Conservation (phyloP, 1,140 invertebrate genomes). For the Heliconius nattereri region DNA sequence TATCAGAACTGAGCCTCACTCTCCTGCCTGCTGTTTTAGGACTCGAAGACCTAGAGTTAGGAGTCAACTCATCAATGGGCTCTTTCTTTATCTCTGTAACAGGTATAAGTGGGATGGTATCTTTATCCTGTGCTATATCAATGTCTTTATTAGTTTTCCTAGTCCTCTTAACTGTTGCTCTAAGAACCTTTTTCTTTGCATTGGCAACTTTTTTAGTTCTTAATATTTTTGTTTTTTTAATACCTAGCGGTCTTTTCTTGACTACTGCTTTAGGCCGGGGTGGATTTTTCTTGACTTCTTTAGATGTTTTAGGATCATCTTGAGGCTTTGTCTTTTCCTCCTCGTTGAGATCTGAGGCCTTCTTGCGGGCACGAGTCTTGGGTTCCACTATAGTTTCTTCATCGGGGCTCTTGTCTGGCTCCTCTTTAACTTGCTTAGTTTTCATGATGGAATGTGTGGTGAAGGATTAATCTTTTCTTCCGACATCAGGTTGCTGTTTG, state of each 20-base stretch:
- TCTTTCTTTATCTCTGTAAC: slow-evolving; percentile 77
- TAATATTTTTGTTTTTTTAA: slow-evolving; percentile 73
- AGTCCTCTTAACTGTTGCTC: slow-evolving; percentile 55
- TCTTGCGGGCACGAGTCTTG: slow-evolving; percentile 74
- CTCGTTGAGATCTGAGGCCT: slow-evolving; percentile 67
- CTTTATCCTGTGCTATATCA: slow-evolving; percentile 62
- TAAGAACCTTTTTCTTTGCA: slow-evolving; percentile 69
- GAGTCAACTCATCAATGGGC: slow-evolving; percentile 63
- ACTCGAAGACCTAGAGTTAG: slow-evolving; percentile 76
- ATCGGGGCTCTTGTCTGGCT: slow-evolving; percentile 72
- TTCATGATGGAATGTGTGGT: slow-evolving; percentile 79
- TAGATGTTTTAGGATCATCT: slow-evolving; percentile 72
- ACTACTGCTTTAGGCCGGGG: slow-evolving; percentile 65
- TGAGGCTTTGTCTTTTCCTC: slow-evolving; percentile 68
- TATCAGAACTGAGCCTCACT: slow-evolving; percentile 73
- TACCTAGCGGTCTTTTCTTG: slow-evolving; percentile 72
- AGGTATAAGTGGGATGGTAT: slow-evolving; percentile 68
- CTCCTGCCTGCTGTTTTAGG: slow-evolving; percentile 70
- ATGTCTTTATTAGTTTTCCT: slow-evolving; percentile 65
- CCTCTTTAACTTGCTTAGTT: slow-evolving; percentile 77
- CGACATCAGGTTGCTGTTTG: slow-evolving; percentile 72
- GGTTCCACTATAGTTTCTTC: slow-evolving; percentile 72
- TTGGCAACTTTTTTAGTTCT: slow-evolving; percentile 70
- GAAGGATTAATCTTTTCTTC: slow-evolving; percentile 64
- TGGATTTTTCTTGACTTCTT: slow-evolving; percentile 67